Evolutionary conservation across 1,140 invertebrate genomes (phyloP).

Genomic region (Plectrocnemia conspersa): DNA sequence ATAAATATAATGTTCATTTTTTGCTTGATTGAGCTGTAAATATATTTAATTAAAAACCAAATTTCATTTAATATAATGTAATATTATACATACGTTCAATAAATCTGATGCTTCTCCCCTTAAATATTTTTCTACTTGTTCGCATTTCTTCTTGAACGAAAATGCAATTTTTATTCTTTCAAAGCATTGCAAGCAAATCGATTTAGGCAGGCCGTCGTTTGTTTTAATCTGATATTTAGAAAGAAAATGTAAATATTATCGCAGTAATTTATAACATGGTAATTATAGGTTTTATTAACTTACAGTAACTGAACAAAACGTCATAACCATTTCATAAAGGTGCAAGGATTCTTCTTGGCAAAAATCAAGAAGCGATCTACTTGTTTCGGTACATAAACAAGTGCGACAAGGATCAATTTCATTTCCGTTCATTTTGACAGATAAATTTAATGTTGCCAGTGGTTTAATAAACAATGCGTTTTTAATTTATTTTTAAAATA

Average conservation of each 20-base stretch:
- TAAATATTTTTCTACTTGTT: background rate
- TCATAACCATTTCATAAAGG: background rate
- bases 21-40: background rate
- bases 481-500: too few species aligned
- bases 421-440: too few species aligned
- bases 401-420: too few species aligned
- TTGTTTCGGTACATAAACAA: too few species aligned
- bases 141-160: constrained; percentile 1
- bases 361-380: background rate
- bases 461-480: too few species aligned
- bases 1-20: background rate
- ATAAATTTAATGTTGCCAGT: too few species aligned
- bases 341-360: background rate
- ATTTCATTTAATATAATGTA: background rate
- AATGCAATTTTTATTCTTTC: background rate
- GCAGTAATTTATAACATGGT: background rate
- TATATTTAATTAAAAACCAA: background rate
- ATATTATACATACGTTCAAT: background rate
- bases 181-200: background rate
- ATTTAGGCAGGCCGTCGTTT: background rate
- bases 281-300: background rate
- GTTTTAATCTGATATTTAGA: background rate
- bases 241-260: background rate
- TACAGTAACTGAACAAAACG: background rate
- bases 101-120: background rate